Conservation (phyloP, 2,113 vertebrate genomes). For the Jaculus jaculus region DNA sequence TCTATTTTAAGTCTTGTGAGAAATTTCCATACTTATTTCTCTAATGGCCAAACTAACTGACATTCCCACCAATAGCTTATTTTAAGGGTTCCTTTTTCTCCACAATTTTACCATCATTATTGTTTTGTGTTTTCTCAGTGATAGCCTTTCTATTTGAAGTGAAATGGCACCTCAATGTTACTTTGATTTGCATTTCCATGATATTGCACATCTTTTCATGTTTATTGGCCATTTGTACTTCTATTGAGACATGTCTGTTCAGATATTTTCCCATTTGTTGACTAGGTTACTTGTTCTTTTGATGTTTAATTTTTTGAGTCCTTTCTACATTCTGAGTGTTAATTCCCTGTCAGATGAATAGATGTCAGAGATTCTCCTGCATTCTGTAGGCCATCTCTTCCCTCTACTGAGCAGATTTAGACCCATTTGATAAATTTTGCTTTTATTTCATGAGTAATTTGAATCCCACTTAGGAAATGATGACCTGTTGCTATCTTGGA, state of each 20-base stretch:
- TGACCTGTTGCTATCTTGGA: no score
- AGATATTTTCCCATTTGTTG: background rate
- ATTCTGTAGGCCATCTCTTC: background rate
- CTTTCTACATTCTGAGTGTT: background rate
- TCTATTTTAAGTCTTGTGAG: background rate
- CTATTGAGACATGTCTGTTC: background rate
- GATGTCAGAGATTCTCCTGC: background rate
- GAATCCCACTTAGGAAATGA: background rate
- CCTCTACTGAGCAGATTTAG: background rate
- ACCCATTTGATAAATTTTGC: background rate
- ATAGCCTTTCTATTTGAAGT: no score
- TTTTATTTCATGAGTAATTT: background rate
- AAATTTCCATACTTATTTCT: background rate
- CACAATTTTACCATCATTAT: background rate
- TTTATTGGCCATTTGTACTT: background rate
- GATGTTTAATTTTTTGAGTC: background rate
- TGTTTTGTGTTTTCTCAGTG: background rate
- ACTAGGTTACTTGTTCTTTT: background rate
- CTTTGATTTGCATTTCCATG: background rate
- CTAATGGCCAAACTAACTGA: background rate
- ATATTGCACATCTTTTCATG: background rate
- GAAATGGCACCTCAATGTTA: background rate
- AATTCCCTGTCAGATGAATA: background rate
- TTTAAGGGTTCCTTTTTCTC: background rate
- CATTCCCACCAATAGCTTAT: no score